Evolutionary conservation across 2,113 vertebrate genomes (phyloP).

Genomic region (Sarotherodon lohbergeri): DNA sequence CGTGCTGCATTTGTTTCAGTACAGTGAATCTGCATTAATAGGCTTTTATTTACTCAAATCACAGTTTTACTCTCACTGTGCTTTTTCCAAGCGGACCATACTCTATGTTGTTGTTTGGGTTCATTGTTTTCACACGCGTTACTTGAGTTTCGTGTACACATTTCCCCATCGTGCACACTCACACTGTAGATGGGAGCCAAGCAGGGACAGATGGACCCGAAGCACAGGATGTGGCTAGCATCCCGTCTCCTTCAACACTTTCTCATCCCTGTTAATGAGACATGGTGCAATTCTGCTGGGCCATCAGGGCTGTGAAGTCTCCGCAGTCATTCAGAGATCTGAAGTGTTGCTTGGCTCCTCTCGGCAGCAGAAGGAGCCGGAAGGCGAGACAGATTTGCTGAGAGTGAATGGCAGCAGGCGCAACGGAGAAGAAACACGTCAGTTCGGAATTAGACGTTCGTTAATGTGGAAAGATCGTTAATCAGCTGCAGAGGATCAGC

Average conservation of each 20-base stretch:
- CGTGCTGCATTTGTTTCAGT: neutral
- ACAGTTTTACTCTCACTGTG: neutral
- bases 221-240: conserved; percentile 28
- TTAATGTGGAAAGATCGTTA: neutral
- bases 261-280: conserved; percentile 46
- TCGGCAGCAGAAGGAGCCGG: neutral
- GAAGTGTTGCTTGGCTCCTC: conserved; percentile 20
- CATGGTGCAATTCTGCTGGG: conserved; percentile 15
- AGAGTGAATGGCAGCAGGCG: neutral
- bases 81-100: neutral
- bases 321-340: conserved; percentile 19
- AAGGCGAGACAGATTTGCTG: conserved; percentile 11
- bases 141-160: neutral
- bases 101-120: conserved; percentile 4
- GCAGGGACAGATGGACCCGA: conserved; percentile 45
- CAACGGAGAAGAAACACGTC: neutral
- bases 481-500: neutral
- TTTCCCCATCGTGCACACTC: neutral
- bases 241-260: conserved; percentile 54
- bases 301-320: conserved; percentile 40
- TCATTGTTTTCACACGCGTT: conserved; percentile 16
- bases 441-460: neutral
- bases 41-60: neutral
- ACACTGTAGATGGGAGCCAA: neutral
- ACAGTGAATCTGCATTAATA: fast-evolving